phyloP scores from a whole-genome alignment of 2,113 vertebrate genomes.

The Mungos mungo region DNA sequence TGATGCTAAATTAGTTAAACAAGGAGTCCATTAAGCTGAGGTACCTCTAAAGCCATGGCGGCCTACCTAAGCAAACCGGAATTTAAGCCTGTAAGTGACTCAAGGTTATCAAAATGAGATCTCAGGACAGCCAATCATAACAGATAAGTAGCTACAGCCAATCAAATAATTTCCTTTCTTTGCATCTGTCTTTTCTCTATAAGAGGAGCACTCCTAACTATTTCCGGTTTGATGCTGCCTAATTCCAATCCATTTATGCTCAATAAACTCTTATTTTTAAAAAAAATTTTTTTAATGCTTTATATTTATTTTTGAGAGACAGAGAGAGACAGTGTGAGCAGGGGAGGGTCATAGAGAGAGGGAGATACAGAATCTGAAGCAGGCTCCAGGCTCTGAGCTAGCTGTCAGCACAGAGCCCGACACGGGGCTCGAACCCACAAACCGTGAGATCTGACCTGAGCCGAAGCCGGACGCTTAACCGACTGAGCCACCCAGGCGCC shows the following conservation, averaged over 20 bases:
- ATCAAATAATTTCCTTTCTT: background rate
- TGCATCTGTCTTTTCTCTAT: background rate
- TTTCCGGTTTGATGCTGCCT: background rate
- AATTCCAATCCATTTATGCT: background rate
- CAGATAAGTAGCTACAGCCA: background rate
- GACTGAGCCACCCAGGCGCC: too few species aligned
- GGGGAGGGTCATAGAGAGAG: too few species aligned
- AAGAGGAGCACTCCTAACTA: background rate
- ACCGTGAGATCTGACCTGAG: too few species aligned
- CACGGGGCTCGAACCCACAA: too few species aligned
- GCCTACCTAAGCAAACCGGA: background rate
- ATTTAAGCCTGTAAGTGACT: background rate
- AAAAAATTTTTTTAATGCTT: too few species aligned
- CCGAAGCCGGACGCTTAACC: too few species aligned
- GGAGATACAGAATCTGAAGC: too few species aligned
- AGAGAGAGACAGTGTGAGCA: too few species aligned
- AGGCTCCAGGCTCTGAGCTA: too few species aligned
- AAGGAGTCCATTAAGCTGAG: background rate
- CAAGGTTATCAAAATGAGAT: background rate
- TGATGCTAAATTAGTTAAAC: background rate
- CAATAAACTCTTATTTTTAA: background rate
- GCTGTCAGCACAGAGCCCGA: too few species aligned
- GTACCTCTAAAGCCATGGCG: background rate
- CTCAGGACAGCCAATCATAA: background rate
- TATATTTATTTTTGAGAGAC: too few species aligned